Conservation (phyloP, 2,888 invertebrate genomes). For the Lathronympha strigana region DNA sequence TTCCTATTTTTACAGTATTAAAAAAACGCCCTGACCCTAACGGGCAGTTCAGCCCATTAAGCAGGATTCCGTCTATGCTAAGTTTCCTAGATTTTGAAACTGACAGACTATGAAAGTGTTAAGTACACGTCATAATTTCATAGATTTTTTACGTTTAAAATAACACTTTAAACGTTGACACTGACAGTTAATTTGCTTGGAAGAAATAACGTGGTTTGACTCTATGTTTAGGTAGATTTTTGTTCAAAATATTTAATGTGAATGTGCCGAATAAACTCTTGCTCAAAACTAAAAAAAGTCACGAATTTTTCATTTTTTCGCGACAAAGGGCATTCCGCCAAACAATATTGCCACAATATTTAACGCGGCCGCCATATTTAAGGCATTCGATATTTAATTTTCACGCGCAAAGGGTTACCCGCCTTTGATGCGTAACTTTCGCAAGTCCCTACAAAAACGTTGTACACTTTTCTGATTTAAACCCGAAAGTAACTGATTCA, state of each 20-base stretch:
- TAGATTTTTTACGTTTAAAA: too few species aligned
- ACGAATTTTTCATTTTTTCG: slow-evolving; percentile 55
- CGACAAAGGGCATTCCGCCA: slow-evolving; percentile 48
- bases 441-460: neutral
- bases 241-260: slow-evolving; percentile 2
- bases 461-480: neutral
- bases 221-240: too few species aligned
- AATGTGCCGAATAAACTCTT: slow-evolving; percentile 3
- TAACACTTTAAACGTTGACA: too few species aligned
- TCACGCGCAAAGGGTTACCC: slow-evolving; percentile 50
- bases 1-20: too few species aligned
- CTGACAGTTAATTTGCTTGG: too few species aligned
- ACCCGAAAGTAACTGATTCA: neutral
- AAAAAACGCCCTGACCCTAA: too few species aligned
- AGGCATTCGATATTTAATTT: slow-evolving; percentile 60
- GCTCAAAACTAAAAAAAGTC: slow-evolving; percentile 21
- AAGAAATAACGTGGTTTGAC: too few species aligned
- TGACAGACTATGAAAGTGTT: too few species aligned
- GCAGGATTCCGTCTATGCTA: too few species aligned
- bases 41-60: too few species aligned
- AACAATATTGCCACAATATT: slow-evolving; percentile 52
- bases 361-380: slow-evolving; percentile 56
- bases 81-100: too few species aligned
- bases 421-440: slow-evolving; percentile 22
- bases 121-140: too few species aligned